Percentiles rank a stretch among this genome's conserved stretches.
phyloP scores from a whole-genome alignment of 1,140 invertebrate species.

The Pantala flavescens region DNA sequence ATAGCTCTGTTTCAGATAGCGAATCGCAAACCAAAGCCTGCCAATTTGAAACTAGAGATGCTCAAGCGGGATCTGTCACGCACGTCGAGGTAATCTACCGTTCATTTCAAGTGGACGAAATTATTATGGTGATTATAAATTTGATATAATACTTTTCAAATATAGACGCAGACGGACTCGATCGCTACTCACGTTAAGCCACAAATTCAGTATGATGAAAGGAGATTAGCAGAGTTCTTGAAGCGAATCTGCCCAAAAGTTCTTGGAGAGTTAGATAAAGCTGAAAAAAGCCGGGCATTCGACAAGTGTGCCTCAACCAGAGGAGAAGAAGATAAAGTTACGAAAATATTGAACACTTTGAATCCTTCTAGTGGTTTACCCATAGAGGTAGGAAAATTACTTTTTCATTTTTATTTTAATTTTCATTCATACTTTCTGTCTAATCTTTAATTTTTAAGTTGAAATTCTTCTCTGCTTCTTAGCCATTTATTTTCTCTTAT shows the following conservation, averaged over 20 bases:
- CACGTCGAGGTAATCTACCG: not conserved
- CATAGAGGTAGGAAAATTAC: not conserved
- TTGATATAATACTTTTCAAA: not conserved
- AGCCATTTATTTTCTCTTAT: not conserved
- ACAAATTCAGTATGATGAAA: not conserved
- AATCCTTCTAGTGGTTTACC: not conserved
- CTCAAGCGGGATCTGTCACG: not conserved
- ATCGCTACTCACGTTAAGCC: not conserved
- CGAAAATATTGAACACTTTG: constrained; percentile 21
- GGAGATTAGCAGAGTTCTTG: constrained; percentile 33
- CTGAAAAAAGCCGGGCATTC: constrained; percentile 32
- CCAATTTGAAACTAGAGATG: not conserved
- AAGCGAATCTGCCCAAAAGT: constrained; percentile 34
- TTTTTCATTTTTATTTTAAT: too few species aligned
- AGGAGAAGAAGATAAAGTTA: constrained; percentile 27
- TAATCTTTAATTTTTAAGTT: too few species aligned
- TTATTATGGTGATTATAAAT: too few species aligned
- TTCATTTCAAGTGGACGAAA: not conserved
- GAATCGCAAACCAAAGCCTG: not conserved
- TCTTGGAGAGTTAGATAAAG: constrained; percentile 35
- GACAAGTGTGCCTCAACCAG: constrained; percentile 31
- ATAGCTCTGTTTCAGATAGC: too few species aligned
- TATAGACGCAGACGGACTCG: not conserved
- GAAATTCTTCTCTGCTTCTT: too few species aligned
- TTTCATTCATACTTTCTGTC: too few species aligned